phyloP scores from a whole-genome alignment of 2,113 vertebrate species.

The Salvator merianae region DNA sequence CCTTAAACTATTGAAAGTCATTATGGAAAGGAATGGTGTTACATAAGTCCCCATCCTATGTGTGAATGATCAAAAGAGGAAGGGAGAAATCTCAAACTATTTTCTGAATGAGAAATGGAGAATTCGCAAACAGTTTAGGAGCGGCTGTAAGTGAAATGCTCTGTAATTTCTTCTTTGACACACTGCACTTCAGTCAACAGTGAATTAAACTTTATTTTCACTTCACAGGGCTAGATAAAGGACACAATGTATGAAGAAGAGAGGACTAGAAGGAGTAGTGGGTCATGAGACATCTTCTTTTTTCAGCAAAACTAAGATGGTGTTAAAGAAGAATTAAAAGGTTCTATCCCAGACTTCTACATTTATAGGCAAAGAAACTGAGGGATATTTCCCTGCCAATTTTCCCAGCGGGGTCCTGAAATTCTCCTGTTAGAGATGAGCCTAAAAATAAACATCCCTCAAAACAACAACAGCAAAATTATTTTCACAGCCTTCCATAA shows the following conservation, averaged over 20 bases:
- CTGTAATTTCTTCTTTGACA: neutral
- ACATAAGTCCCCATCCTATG: neutral
- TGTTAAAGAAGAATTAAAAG: neutral
- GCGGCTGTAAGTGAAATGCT: neutral
- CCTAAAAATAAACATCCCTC: no score
- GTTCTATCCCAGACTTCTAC: neutral
- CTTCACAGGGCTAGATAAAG: neutral
- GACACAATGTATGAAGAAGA: neutral
- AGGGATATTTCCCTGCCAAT: no score
- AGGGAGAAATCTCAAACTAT: neutral
- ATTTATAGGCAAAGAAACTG: neutral
- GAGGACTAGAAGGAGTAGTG: neutral
- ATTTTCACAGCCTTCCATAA: neutral
- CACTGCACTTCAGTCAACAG: neutral
- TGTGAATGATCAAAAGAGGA: neutral
- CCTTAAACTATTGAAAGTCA: constrained; percentile 51
- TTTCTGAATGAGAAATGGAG: neutral
- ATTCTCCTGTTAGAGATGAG: no score
- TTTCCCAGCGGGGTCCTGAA: no score
- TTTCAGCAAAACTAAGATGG: neutral
- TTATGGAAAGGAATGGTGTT: neutral
- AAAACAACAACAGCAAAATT: no score
- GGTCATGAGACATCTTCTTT: neutral
- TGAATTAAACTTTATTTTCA: neutral
- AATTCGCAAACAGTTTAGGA: neutral